These are phyloP conservation scores for Anguilla anguilla DNA, from an alignment of 2,797 vertebrate species.

Conservation along the genomic window DNA sequence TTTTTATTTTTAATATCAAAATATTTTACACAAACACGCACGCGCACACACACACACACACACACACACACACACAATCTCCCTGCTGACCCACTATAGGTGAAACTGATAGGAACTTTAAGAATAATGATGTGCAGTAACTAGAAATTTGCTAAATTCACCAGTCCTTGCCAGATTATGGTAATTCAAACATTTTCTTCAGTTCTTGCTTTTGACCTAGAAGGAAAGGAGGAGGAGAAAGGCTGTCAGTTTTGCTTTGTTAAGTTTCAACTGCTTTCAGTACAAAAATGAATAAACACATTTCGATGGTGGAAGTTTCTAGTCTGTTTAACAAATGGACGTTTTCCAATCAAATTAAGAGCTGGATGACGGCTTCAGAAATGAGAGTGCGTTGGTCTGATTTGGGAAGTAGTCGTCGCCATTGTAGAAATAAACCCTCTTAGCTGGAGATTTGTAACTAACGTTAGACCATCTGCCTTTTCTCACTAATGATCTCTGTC, in stretches of 20 bases:
- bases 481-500: neutral
- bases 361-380: conserved; percentile 7
- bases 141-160: neutral
- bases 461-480: neutral
- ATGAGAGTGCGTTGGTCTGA: neutral
- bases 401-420: neutral
- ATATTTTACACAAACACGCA: neutral
- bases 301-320: conserved; percentile 7
- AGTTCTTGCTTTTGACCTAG: neutral
- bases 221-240: neutral
- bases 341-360: conserved; percentile 29
- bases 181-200: neutral
- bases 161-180: neutral
- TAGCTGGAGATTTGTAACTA: conserved; percentile 6
- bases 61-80: neutral
- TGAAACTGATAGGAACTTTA: neutral
- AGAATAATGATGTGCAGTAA: neutral
- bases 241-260: neutral
- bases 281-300: neutral
- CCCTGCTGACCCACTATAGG: too few species aligned
- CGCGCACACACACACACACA: neutral
- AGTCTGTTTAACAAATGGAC: neutral
- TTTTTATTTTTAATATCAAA: neutral
- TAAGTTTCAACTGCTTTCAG: neutral
- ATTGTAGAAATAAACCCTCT: neutral